Evolutionary conservation across 2,888 invertebrate genomes (phyloP).

Genomic region (Hydrotaea cyrtoneurina): DNA sequence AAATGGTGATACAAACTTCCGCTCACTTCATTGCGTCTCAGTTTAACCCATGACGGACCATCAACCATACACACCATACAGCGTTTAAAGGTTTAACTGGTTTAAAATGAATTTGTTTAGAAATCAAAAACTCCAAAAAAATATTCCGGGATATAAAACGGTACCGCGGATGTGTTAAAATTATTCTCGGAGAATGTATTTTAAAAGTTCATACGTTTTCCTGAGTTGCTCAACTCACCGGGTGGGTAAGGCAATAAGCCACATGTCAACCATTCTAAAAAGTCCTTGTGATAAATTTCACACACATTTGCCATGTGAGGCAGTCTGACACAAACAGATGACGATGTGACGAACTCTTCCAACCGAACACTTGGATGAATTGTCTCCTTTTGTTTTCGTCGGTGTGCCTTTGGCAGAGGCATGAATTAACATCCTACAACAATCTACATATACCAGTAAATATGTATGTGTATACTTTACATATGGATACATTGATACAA

Average conservation of each 20-base stretch:
- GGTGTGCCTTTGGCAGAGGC: not conserved
- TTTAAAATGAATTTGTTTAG: too few relatives aligned
- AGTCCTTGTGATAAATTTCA: not conserved
- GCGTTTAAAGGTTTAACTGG: too few relatives aligned
- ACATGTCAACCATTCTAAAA: not conserved
- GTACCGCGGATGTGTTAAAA: too few relatives aligned
- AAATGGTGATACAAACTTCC: too few relatives aligned
- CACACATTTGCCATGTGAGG: not conserved
- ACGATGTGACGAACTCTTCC: not conserved
- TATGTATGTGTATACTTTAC: slow-evolving; percentile 2
- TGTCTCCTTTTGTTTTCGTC: not conserved
- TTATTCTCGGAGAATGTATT: too few relatives aligned
- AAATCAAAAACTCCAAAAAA: too few relatives aligned
- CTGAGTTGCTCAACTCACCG: too few relatives aligned
- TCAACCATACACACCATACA: too few relatives aligned
- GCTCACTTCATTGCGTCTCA: too few relatives aligned
- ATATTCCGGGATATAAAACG: too few relatives aligned
- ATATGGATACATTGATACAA: not conserved
- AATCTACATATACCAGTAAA: not conserved
- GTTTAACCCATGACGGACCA: too few relatives aligned
- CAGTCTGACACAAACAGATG: not conserved
- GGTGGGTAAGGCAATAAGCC: not conserved
- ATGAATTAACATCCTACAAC: slow-evolving; percentile 40
- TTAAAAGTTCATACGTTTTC: too few relatives aligned
- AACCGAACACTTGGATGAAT: not conserved